Base-by-base conservation (phyloP, 2,888 invertebrate species). In the Linnaemya vulpina region DNA sequence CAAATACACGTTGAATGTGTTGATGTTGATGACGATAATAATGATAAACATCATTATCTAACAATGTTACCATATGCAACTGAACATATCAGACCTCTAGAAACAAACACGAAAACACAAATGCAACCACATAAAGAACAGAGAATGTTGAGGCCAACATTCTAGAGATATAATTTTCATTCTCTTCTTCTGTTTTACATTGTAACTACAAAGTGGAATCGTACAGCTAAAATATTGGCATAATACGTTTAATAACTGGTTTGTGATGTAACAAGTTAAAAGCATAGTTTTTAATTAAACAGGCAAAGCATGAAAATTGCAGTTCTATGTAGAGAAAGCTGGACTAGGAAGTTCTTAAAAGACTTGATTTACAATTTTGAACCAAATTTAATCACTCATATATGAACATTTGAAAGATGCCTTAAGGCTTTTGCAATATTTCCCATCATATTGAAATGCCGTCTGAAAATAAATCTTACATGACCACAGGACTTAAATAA, bases 71-170 rank as follows among this genome's bases (percentile, higher is more conserved):
- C 81, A 82, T 78, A 78, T 78, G 81, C 77, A 82, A 75, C 71
- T 82, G 81, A 82, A 70, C 84, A 82, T 81, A 75, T 75, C 62
- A 75, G 53, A 82, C 65, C 70, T 46, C 62, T n/a, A 49, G 20
- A 60, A 71, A 53, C 68, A 65, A 70, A 65, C 46, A 79, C 63
- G 55, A 35, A 73, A 73, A 49, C 81, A 53, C 49, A 84, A 68
- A 55, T 77, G 73, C 38, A 78, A 77, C 81, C 81, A 70, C 81
- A 84, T 63, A 84, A 77, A 84, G 51, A 76, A 81, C 46, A 67
- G 53, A 80, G 80, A 80, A 86, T 83, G 68, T 83, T 80, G 75
- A 86, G 74, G 86, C 77, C 83, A 86, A 77, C 80, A 79, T 80
- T 60, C 51, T 67, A 75, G 53, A 76, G 73, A 68, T 80, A 73